phyloP scores from a whole-genome alignment of 2,888 invertebrate species.

The Pyrocoelia pectoralis region DNA sequence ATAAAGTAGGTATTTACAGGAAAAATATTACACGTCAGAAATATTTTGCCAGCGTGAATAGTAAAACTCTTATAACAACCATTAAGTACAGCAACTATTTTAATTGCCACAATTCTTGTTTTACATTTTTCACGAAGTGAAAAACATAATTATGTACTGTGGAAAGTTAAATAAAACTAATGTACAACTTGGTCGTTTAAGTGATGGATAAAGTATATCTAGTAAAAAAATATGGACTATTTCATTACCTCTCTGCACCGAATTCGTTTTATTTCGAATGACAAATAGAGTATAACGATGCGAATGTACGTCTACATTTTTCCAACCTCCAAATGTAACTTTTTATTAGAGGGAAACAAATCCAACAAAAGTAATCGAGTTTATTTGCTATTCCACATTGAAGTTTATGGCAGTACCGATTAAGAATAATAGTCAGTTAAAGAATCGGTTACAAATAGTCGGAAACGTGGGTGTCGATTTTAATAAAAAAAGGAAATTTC shows the following conservation, averaged over 20 bases:
- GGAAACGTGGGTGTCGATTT: conserved; percentile 7
- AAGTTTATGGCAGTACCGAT: neutral
- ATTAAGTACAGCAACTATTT: too few relatives aligned
- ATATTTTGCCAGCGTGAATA: too few relatives aligned
- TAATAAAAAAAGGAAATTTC: conserved; percentile 6
- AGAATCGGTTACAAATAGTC: neutral
- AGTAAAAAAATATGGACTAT: neutral
- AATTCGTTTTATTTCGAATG: neutral
- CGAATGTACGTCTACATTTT: neutral
- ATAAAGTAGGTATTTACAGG: too few relatives aligned
- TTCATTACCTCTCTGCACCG: neutral
- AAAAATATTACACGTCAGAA: too few relatives aligned
- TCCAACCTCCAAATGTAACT: neutral
- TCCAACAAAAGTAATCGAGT: neutral
- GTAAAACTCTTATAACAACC: too few relatives aligned
- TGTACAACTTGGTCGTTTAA: too few relatives aligned
- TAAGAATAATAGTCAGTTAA: neutral
- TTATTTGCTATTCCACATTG: neutral
- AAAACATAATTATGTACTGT: too few relatives aligned
- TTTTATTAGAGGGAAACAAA: neutral
- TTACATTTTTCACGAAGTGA: too few relatives aligned
- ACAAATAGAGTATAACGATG: neutral
- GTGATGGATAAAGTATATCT: neutral
- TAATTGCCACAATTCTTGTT: too few relatives aligned
- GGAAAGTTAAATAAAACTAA: too few relatives aligned